These are phyloP conservation scores for Orchestia grillus DNA, from an alignment of 1,140 invertebrate species.

Conservation along the genomic window DNA sequence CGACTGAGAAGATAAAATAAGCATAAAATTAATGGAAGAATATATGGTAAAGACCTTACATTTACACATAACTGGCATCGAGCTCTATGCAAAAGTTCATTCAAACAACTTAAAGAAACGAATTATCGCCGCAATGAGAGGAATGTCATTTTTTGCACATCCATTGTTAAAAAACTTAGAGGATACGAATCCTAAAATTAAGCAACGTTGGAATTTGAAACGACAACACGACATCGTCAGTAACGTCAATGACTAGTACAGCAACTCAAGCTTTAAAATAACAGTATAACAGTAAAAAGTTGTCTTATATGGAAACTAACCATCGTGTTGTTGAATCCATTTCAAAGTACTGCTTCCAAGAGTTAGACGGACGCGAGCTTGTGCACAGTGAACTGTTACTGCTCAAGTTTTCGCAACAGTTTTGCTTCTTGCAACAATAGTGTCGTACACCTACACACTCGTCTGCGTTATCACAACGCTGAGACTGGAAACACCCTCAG, in stretches of 20 bases:
- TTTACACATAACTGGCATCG: background rate
- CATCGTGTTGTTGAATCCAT: background rate
- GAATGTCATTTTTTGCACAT: too few relatives aligned
- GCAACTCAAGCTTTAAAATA: too few relatives aligned
- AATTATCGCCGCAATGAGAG: too few relatives aligned
- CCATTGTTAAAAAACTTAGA: too few relatives aligned
- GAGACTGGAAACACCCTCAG: background rate
- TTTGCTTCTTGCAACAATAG: background rate
- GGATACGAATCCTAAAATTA: too few relatives aligned
- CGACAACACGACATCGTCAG: too few relatives aligned
- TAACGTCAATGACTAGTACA: too few relatives aligned
- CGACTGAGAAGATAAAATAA: background rate
- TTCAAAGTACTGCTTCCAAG: background rate
- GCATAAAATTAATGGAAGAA: background rate
- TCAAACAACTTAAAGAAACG: background rate
- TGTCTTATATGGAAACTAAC: too few relatives aligned
- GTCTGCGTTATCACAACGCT: background rate
- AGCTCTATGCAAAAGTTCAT: background rate
- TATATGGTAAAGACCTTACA: background rate
- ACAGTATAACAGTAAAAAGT: too few relatives aligned
- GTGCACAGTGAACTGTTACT: background rate
- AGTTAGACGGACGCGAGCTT: background rate
- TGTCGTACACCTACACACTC: background rate
- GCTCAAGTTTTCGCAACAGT: background rate
- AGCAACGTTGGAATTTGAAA: too few relatives aligned